Conservation (phyloP, 2,113 vertebrate species). For the Cyprinodon tularosa region DNA sequence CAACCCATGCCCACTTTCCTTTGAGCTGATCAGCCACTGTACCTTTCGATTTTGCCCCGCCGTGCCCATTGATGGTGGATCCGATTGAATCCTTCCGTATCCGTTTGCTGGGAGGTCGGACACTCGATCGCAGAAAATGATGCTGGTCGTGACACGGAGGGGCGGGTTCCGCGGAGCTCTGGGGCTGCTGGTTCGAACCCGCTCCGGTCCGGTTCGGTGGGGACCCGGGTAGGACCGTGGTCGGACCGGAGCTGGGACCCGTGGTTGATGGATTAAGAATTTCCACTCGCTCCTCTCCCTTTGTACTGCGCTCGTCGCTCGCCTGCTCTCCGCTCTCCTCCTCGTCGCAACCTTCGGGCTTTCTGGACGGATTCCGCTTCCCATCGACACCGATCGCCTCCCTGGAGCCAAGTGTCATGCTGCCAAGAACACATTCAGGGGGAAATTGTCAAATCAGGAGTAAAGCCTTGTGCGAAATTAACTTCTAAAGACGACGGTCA, state of each 20-base stretch:
- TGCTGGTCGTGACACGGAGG: constrained; percentile 93
- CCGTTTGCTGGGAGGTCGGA: constrained; percentile 96
- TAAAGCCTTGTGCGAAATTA: constrained; percentile 68
- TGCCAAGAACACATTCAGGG: constrained; percentile 75
- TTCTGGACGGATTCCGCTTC: constrained; percentile 89
- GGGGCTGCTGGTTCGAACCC: constrained; percentile 62
- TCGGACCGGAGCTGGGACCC: constrained; percentile 70
- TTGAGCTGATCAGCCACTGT: constrained; percentile 76
- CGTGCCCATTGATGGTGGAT: constrained; percentile 83
- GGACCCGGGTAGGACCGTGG: constrained; percentile 73
- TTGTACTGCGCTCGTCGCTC: constrained; percentile 88
- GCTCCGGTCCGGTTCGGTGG: constrained; percentile 67
- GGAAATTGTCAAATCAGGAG: constrained; percentile 51
- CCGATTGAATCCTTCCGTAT: constrained; percentile 92
- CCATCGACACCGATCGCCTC: constrained; percentile 89
- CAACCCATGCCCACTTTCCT: constrained; percentile 11
- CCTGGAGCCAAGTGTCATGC: constrained; percentile 96
- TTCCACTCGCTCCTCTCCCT: constrained; percentile 87
- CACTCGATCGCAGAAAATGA: constrained; percentile 98
- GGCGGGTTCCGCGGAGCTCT: constrained; percentile 70
- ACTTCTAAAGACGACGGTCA: constrained; percentile 81
- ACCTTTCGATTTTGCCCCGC: constrained; percentile 88
- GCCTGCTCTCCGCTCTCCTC: constrained; percentile 91
- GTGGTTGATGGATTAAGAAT: constrained; percentile 80
- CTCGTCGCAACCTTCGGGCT: constrained; percentile 84